Percentiles rank a stretch among this genome's conserved stretches.
Conservation (phyloP, 64 coral and sea anemone species). For the Stylophora pistillata region DNA sequence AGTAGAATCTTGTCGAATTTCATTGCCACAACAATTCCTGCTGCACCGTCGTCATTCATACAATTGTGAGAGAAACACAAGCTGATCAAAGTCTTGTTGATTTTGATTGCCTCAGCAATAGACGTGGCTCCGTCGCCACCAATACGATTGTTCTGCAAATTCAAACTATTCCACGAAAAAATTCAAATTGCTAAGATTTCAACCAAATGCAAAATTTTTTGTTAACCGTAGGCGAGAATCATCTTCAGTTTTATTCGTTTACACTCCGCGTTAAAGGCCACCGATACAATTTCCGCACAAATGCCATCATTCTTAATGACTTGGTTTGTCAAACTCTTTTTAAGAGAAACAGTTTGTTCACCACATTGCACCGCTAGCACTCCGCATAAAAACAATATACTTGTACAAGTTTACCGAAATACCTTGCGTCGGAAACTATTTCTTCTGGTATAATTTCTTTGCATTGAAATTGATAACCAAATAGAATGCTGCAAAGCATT, state of each 20-base stretch:
- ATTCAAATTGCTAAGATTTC: too few species aligned
- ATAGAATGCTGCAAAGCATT: slow-evolving; percentile 11
- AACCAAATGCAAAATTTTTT: background rate
- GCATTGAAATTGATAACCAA: background rate
- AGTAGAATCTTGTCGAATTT: too few species aligned
- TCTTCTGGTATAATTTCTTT: background rate
- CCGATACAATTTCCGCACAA: background rate
- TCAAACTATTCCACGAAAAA: background rate
- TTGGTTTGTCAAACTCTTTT: background rate
- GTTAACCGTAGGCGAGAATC: background rate
- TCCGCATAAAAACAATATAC: background rate
- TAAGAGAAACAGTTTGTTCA: background rate
- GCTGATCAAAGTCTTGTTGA: background rate
- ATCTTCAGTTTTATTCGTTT: background rate
- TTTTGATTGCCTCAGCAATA: background rate
- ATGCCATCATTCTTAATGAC: background rate
- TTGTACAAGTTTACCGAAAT: background rate
- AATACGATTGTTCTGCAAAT: too few species aligned
- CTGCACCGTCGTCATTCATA: too few species aligned
- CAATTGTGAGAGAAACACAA: too few species aligned
- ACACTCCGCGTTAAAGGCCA: background rate
- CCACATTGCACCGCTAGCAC: background rate
- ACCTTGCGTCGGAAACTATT: background rate
- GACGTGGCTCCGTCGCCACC: too few species aligned
- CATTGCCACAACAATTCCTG: too few species aligned